phyloP scores from a whole-genome alignment of 1,140 invertebrate species.

The Sweltsa coloradensis region DNA sequence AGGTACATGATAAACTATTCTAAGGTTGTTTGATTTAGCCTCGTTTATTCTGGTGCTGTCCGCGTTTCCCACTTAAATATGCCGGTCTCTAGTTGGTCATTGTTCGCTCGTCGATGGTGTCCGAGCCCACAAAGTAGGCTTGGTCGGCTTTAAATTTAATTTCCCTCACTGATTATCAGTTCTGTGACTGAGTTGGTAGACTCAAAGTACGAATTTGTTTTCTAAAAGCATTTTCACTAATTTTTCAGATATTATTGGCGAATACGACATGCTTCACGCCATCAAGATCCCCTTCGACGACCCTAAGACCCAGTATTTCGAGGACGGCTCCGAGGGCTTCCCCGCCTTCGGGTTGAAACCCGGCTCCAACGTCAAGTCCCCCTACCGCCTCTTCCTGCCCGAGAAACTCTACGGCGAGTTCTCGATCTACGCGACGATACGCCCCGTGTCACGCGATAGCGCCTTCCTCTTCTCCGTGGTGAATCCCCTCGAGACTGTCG shows the following conservation, averaged over 20 bases:
- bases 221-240: no score
- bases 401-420: constrained; percentile 78
- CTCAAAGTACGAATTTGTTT: no score
- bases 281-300: constrained; percentile 48
- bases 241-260: constrained; percentile 18
- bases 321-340: constrained; percentile 70
- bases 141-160: no score
- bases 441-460: constrained; percentile 47
- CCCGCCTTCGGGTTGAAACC: constrained; percentile 76
- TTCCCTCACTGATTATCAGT: no score
- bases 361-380: constrained; percentile 78
- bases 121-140: no score
- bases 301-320: constrained; percentile 43
- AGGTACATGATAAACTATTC: no score
- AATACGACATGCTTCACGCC: constrained; percentile 43
- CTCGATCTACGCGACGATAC: constrained; percentile 66
- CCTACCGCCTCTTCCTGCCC: constrained; percentile 74
- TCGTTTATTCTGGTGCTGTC: no score
- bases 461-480: constrained; percentile 87
- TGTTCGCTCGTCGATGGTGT: no score
- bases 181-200: no score
- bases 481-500: constrained; percentile 78
- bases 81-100: no score
- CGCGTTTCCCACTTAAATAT: no score
- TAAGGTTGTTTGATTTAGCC: no score